Conservation (phyloP, 1,140 invertebrate genomes). For the Drosophila lacertosa region DNA sequence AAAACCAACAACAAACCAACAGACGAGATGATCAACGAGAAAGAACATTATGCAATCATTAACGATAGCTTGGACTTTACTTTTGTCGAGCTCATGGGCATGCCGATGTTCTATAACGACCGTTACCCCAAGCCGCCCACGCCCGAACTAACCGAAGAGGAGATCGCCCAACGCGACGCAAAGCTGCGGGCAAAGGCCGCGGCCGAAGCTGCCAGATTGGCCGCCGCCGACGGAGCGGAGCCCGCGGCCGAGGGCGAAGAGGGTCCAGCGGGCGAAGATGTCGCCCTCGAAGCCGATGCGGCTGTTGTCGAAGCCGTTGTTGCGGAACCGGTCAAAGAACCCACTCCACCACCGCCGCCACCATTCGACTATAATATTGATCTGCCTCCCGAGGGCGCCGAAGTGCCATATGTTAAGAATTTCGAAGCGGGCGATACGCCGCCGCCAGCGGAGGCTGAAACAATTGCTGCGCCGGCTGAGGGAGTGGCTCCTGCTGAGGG, state of each 20-base stretch:
- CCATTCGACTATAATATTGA: conserved; percentile 84
- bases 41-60: conserved; percentile 99
- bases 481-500: conserved; percentile 82
- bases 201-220: conserved; percentile 24
- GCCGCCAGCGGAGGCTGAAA: conserved; percentile 64
- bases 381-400: conserved; percentile 84
- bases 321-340: conserved; percentile 66
- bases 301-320: conserved; percentile 25
- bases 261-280: conserved; percentile 26
- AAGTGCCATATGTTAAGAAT: conserved; percentile 83
- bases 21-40: conserved; percentile 98
- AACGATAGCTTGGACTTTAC: conserved; percentile 98
- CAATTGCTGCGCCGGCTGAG: conserved; percentile 74
- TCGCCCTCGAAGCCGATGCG: conserved; percentile 46
- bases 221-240: conserved; percentile 46
- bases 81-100: conserved; percentile 96
- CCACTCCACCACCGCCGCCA: conserved; percentile 82
- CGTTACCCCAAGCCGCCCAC: conserved; percentile 83
- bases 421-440: conserved; percentile 71
- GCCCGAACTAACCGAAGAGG: conserved; percentile 80
- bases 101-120: conserved; percentile 85
- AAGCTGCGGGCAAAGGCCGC: conserved; percentile 26
- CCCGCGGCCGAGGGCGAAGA: conserved; percentile 45
- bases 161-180: conserved; percentile 59
- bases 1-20: conserved; percentile 33